Evolutionary conservation across 2,888 invertebrate genomes (phyloP).

Genomic region (Spilosoma lubricipeda): DNA sequence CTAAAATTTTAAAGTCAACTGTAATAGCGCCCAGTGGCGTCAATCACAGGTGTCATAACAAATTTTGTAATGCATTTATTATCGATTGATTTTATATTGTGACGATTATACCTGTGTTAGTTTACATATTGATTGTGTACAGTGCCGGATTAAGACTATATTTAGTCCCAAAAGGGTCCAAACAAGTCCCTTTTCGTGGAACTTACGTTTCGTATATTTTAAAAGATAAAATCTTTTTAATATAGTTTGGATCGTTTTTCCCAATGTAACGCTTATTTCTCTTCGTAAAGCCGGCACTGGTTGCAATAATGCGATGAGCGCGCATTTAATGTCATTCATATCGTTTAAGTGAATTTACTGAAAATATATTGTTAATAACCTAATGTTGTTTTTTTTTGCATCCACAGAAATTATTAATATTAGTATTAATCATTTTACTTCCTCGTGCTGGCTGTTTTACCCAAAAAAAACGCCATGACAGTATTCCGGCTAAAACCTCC

Average conservation of each 20-base stretch:
- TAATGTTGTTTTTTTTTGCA: constrained; percentile 49
- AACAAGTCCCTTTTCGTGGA: neutral
- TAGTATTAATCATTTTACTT: too few species aligned
- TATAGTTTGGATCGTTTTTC: neutral
- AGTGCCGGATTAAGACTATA: constrained; percentile 47
- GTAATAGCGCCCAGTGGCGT: constrained; percentile 33
- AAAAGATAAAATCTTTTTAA: constrained; percentile 18
- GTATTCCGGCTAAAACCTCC: too few species aligned
- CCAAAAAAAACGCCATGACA: too few species aligned
- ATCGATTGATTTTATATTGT: constrained; percentile 41
- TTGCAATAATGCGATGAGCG: constrained; percentile 63
- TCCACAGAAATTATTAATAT: too few species aligned
- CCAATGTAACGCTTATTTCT: neutral
- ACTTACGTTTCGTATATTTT: neutral
- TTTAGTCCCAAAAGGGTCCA: neutral
- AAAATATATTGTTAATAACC: constrained; percentile 72
- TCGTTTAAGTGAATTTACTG: constrained; percentile 67
- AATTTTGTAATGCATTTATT: constrained; percentile 50
- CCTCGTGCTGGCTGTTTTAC: too few species aligned
- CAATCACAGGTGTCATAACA: constrained; percentile 51
- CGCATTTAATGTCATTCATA: constrained; percentile 76
- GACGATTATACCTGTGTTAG: constrained; percentile 39
- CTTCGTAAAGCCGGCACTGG: constrained; percentile 38
- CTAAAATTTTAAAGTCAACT: constrained; percentile 29
- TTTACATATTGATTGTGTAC: constrained; percentile 36